Base-by-base conservation (phyloP, 2,888 invertebrate species). In the Lasioglossum malachurum region DNA sequence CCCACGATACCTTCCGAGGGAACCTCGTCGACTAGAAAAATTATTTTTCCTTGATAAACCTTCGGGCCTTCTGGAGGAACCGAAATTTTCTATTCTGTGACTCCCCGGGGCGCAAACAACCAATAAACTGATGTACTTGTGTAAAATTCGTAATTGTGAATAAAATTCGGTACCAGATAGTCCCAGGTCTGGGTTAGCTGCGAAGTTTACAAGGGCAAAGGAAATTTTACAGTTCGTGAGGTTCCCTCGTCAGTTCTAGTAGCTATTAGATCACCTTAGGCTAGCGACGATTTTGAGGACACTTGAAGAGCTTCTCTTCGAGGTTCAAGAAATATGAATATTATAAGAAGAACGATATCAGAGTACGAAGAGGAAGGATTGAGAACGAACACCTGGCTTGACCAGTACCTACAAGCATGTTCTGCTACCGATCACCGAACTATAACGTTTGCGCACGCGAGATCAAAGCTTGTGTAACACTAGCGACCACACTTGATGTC, bases 391-490 rank as follows among this genome's bases (percentile, higher is more conserved):
- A 69, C 23, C 69, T 38, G 69, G 69, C 69, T 69, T 23, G 69
- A 69, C 10, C 69, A 49, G 78, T 78, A 78, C 72, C 23, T 53
- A 53, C 23, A 53, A 78, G 78, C 86, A 86, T 85, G 86, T 49
- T 69, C 69, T 75, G 35, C 75, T n/a, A 77, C n/a, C n/a, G 35
- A 64, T 60, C 31, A 60, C 35, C 71, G 64, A 46, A 84, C 31
- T 49, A 49, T 76, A 86, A 60, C 35, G 5, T 78, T 77, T 82
- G 78, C 75, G 76, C 75, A 69, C 44, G 31, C 75, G 72, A 49
- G 23, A 60, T 79, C 31, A 77, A 78, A 84, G 85, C 86, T 86
- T 84, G 31, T 69, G 76, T 74, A 84, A 73, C 64, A 31, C 74
- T 84, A 67, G 2, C 77, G 16, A 46, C 69, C 72, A 64, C 75